Evolutionary conservation across 37 sponge, comb jelly and placozoan species (phyloP), one percentile per base, ranked within the genome.

Genomic region (Aphrocallistes beatrix): DNA sequence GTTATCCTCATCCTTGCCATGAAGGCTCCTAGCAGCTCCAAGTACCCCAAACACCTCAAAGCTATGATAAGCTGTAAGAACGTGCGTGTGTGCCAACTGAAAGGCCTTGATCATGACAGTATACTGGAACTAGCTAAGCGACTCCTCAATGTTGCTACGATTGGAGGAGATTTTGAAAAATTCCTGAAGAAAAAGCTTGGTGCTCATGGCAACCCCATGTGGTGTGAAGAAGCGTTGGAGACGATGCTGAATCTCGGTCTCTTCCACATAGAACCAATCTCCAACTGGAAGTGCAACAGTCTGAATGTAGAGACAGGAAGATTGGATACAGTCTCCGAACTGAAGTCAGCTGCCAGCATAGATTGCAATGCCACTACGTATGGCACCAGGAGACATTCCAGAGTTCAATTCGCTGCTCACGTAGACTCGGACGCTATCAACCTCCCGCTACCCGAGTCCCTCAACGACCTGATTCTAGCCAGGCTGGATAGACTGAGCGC

Each of bases 181-280:
- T 90, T 96, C 34, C 86, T 94, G 6, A 51, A 60, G 0, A 84
- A 88, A 23, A 81, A 86, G 45, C 75, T 60, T 28, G 75, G 75
- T 13, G 88, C 90, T 16, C 92, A 96, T 81, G 96, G 96, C 0
- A 90, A 91, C 9, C 96, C 96, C 0, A 84, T 93, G 81, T 96
- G 90, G 90, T 90, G 89, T n/a, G 91, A 93, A 69, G 92, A 93
- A 36, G 88, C 93, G 38, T 85, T 96, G 39, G 87, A 82, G 34
- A 92, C 86, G 83, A 96, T 96, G 96, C 69, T 91, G 36, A 88
- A 89, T 38, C 84, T 84, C 23, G 82, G 90, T 36, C 88, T 91
- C 39, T 82, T 96, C n/a, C 37, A 90, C 45, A 85, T 92, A 1
- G 81, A 60, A 13, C 75, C 8, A 30, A 30, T 60, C 34, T 32